Base-by-base conservation (phyloP, 64 coral and sea anemone genomes). In the Pachyseris speciosa region DNA sequence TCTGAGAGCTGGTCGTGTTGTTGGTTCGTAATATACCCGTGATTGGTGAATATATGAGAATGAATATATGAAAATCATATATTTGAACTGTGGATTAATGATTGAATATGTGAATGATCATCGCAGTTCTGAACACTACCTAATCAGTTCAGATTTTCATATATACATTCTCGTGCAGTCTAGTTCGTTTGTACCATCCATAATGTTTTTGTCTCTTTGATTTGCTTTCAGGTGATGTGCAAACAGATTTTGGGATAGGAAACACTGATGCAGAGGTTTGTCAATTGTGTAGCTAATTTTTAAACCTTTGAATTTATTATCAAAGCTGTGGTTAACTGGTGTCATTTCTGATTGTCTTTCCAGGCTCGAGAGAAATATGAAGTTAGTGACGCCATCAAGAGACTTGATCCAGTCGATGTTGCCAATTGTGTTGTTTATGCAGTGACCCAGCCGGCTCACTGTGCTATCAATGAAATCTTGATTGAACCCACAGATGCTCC, bases 401-500 rank as follows among this genome's bases (percentile, higher is more conserved):
- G 92, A 41, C 85, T 96, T 12, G 67, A 93, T 59, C 70, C 95
- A 0, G 57, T 32, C 8, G 95, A 96, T 75, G 72, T 96, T 17
- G 91, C 90, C 1, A 96, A 93, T 73, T 71, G 86, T 49, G 79
- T 96, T 10, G 52, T 96, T 22, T 96, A 78, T 37, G 95, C 95
- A 10, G 91, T 93, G 25, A 78, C 86, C 4, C 95, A 96, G 24
- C 95, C 95, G 2, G 91, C 86, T n/a, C 92, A 96, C 74, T 96
- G 95, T 52, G 86, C 95, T 51, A 86, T 96, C 5, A 96, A 96
- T 84, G 95, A 96, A 49, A 96, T 96, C 42, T 36, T 96, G 32
- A 53, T 96, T n/a, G 95, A 96, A 72, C 95, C 95, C 22, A 75
- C 72, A 1, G 95, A 96, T 57, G 80, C 68, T 17, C 94, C 94